Percentiles rank a stretch among this genome's conserved stretches.
phyloP scores from a whole-genome alignment of 2,797 vertebrate species.

The Tenualosa thibaudeaui region DNA sequence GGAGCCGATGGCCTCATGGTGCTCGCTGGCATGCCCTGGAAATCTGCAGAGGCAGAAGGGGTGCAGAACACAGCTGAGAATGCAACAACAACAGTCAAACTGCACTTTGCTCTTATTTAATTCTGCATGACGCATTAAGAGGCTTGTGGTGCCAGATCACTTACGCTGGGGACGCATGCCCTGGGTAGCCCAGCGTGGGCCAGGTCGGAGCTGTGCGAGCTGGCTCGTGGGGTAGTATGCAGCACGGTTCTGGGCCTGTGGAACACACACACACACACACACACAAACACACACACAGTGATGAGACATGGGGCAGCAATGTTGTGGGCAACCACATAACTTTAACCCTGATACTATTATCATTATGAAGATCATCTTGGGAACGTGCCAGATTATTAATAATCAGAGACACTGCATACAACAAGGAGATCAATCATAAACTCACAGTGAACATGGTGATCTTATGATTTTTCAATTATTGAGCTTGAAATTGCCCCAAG shows the following conservation, averaged over 20 bases:
- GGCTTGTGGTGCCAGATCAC: conserved; percentile 51
- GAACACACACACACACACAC: conserved; percentile 10
- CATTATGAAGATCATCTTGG: too few species aligned
- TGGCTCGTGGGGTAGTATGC: conserved; percentile 94
- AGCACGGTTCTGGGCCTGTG: conserved; percentile 90
- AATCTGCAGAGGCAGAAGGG: conserved; percentile 73
- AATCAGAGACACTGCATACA: too few species aligned
- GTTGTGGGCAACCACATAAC: too few species aligned
- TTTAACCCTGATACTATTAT: too few species aligned
- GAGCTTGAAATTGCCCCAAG: too few species aligned
- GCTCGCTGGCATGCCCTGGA: conserved; percentile 89
- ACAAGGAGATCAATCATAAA: too few species aligned
- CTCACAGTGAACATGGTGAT: too few species aligned
- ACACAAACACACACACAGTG: neutral
- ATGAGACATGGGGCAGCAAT: too few species aligned
- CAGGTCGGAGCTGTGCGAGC: conserved; percentile 90
- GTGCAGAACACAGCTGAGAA: neutral
- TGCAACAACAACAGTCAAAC: neutral
- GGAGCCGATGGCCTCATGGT: conserved; percentile 88
- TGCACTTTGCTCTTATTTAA: neutral
- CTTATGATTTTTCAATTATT: too few species aligned
- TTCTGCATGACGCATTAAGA: neutral
- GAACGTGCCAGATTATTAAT: too few species aligned
- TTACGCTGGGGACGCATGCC: conserved; percentile 93
- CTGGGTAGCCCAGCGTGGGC: conserved; percentile 94